Evolutionary conservation across 2,888 invertebrate genomes (phyloP).

Genomic region (Lycaena phlaeas): DNA sequence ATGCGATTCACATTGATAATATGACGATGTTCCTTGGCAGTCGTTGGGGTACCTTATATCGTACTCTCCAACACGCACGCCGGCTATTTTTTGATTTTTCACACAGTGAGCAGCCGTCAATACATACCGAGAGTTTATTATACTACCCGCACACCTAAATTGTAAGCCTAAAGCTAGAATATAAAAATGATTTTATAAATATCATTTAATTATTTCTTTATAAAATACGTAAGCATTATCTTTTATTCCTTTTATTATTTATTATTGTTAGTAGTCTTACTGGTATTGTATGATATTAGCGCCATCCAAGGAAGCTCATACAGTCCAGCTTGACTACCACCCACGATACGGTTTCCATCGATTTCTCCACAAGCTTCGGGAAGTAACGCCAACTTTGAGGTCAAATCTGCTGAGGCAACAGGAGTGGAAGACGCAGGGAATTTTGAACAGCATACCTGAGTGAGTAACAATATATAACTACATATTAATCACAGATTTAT

Average conservation of each 20-base stretch:
- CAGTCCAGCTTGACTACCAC: conserved; percentile 62
- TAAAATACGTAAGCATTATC: neutral
- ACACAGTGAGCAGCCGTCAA: conserved; percentile 55
- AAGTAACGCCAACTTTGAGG: no score
- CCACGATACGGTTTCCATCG: conserved; percentile 54
- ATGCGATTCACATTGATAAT: conserved; percentile 4
- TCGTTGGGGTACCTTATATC: conserved; percentile 1
- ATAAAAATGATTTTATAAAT: conserved; percentile 10
- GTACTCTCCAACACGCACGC: conserved; percentile 29
- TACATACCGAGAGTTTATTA: conserved; percentile 56
- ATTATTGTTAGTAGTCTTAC: neutral
- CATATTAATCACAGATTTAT: no score
- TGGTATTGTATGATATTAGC: conserved; percentile 70
- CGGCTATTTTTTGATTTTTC: conserved; percentile 22
- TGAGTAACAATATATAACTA: neutral
- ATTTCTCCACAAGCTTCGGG: conserved; percentile 56
- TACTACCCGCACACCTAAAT: conserved; percentile 52
- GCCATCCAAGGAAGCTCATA: conserved; percentile 79
- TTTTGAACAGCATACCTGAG: conserved; percentile 14
- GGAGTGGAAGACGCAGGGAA: no score
- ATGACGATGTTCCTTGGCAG: neutral
- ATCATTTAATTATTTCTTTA: no score
- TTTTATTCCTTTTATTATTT: neutral
- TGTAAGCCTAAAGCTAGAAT: conserved; percentile 10
- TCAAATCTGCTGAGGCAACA: no score